Conservation (phyloP, 2,797 vertebrate species). For the Scarus forsteni region DNA sequence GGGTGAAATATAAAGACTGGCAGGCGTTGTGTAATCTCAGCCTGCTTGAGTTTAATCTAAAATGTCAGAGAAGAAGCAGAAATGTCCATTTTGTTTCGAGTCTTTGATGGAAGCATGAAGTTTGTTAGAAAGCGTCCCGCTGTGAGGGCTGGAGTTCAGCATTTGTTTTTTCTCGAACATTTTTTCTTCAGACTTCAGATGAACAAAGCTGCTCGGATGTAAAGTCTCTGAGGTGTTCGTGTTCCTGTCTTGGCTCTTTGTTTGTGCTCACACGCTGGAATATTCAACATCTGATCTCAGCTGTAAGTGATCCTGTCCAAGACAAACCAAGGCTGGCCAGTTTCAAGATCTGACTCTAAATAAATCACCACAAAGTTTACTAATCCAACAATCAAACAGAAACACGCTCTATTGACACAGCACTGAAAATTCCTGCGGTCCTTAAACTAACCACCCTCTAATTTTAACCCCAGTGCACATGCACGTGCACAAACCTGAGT, state of each 20-base stretch:
- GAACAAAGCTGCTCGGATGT: not conserved
- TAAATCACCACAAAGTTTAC: no score
- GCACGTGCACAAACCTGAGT: no score
- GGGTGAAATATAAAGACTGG: not conserved
- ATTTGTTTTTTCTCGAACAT: no score
- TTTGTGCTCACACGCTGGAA: not conserved
- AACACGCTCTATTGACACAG: not conserved
- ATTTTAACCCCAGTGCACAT: not conserved
- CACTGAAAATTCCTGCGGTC: not conserved
- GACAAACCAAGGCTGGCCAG: no score
- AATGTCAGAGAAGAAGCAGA: not conserved
- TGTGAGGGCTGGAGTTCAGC: not conserved
- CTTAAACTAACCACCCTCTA: not conserved
- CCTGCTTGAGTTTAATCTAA: not conserved
- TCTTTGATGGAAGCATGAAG: not conserved
- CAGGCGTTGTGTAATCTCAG: not conserved
- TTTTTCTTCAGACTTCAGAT: not conserved
- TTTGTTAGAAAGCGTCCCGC: not conserved
- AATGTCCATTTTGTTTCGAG: not conserved
- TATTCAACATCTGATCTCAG: not conserved
- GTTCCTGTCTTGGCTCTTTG: not conserved
- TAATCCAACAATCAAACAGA: slow-evolving; percentile 7
- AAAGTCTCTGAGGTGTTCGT: not conserved
- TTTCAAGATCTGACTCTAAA: no score
- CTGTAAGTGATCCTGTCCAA: no score